Conservation (phyloP, 2,113 vertebrate genomes). For the Pao palembangensis region DNA sequence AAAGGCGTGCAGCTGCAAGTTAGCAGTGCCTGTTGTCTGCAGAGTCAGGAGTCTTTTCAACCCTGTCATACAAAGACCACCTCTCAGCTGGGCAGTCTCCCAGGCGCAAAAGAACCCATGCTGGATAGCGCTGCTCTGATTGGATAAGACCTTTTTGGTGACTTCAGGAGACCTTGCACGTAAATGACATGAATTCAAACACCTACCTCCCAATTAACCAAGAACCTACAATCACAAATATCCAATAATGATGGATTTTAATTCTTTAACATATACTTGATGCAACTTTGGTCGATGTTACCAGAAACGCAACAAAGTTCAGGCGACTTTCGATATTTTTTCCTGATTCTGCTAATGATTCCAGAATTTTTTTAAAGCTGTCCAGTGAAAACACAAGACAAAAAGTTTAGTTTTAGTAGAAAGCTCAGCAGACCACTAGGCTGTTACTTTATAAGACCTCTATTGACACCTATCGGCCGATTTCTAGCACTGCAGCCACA, state of each 20-base stretch:
- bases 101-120: slow-evolving; percentile 28
- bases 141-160: slow-evolving; percentile 44
- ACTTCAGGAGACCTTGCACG: neutral
- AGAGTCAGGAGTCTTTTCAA: slow-evolving; percentile 48
- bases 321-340: too few relatives aligned
- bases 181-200: neutral
- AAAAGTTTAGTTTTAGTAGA: too few relatives aligned
- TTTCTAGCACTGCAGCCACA: too few relatives aligned
- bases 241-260: neutral
- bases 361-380: too few relatives aligned
- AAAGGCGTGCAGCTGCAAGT: slow-evolving; percentile 11
- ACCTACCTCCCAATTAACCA: neutral
- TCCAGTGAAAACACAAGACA: too few relatives aligned
- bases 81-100: slow-evolving; percentile 56
- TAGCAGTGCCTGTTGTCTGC: slow-evolving; percentile 28
- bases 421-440: neutral
- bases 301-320: too few relatives aligned
- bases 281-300: neutral
- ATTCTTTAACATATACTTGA: neutral
- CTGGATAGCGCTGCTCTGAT: slow-evolving; percentile 53
- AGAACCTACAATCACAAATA: neutral
- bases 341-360: too few relatives aligned
- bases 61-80: slow-evolving; percentile 59
- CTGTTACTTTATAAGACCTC: neutral
- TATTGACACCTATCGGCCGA: slow-evolving; percentile 29